phyloP scores from a whole-genome alignment of 1,140 invertebrate genomes.

The Conopomorpha cramerella region DNA sequence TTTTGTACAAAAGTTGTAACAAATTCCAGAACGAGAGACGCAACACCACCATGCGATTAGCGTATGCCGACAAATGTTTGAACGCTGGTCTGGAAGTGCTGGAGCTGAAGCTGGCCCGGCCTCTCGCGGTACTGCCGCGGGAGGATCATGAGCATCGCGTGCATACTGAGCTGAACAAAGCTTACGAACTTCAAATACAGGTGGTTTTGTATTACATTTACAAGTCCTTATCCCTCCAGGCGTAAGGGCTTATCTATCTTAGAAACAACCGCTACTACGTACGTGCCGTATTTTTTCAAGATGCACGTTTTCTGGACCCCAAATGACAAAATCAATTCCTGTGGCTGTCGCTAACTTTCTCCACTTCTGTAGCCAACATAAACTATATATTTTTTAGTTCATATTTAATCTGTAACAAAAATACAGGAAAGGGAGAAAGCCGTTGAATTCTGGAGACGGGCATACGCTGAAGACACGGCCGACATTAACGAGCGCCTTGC shows the following conservation, averaged over 20 bases:
- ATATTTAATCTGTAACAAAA: background rate
- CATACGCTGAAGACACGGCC: constrained; percentile 20
- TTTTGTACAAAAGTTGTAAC: too few relatives aligned
- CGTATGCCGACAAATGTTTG: constrained; percentile 37
- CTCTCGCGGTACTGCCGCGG: constrained; percentile 10
- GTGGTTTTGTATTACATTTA: constrained; percentile 4
- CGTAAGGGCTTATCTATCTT: background rate
- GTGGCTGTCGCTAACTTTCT: background rate
- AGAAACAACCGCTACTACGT: too few relatives aligned
- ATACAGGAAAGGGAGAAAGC: constrained; percentile 28
- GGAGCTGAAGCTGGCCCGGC: constrained; percentile 15
- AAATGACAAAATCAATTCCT: background rate
- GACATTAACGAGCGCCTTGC: constrained; percentile 14
- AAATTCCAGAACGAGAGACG: constrained; percentile 24
- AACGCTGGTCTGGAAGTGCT: constrained; percentile 22
- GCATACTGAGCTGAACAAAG: constrained; percentile 26
- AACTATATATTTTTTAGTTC: background rate
- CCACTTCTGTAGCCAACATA: background rate
- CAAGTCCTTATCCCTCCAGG: background rate
- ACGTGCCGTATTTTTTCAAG: too few relatives aligned
- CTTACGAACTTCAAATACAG: constrained; percentile 32
- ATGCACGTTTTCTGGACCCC: too few relatives aligned
- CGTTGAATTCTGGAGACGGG: constrained; percentile 25
- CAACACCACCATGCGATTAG: constrained; percentile 24
- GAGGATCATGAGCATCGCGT: constrained; percentile 24